A percentile compares a stretch with the other conserved stretches of the same genome.
These are phyloP conservation scores for Pyxicephalus adspersus DNA, from an alignment of 2,113 vertebrate genomes.

Conservation along the genomic window DNA sequence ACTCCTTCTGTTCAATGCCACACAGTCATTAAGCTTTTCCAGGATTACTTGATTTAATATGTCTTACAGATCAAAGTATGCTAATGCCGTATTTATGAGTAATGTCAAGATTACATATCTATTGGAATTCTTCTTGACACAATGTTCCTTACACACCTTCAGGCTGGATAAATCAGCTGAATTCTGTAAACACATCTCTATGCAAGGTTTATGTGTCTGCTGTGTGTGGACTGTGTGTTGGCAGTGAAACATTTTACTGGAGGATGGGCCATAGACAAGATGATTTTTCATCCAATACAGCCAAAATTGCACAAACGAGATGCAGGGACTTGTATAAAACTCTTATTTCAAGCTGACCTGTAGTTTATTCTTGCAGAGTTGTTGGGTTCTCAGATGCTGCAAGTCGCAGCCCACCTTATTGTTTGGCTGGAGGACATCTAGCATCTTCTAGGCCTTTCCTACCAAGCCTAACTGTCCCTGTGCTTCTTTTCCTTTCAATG, in stretches of 20 bases:
- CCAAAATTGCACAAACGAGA: too few species aligned
- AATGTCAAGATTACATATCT: constrained; percentile 50
- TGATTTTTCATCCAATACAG: too few species aligned
- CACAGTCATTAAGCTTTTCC: constrained; percentile 46
- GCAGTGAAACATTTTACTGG: neutral
- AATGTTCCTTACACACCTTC: constrained; percentile 27
- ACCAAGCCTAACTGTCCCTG: too few species aligned
- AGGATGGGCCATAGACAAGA: neutral
- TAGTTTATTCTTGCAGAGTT: too few species aligned
- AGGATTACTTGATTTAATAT: constrained; percentile 50
- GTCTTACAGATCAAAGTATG: constrained; percentile 47
- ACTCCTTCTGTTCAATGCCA: constrained; percentile 54
- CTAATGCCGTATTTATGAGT: constrained; percentile 46
- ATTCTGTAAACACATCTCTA: constrained; percentile 12
- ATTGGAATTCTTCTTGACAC: constrained; percentile 44
- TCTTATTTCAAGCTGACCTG: too few species aligned
- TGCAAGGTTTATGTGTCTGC: constrained; percentile 1
- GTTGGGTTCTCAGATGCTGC: too few species aligned
- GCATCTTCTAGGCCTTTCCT: too few species aligned
- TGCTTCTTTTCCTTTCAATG: too few species aligned
- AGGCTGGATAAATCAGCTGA: constrained; percentile 32
- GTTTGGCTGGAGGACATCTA: too few species aligned
- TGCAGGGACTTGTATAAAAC: too few species aligned
- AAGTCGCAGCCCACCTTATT: too few species aligned
- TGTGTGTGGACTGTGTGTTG: neutral